A percentile compares a stretch with the other conserved stretches of the same genome.
Evolutionary conservation across 2,113 vertebrate genomes (phyloP).

Genomic region (Neodon shergylaensis): DNA sequence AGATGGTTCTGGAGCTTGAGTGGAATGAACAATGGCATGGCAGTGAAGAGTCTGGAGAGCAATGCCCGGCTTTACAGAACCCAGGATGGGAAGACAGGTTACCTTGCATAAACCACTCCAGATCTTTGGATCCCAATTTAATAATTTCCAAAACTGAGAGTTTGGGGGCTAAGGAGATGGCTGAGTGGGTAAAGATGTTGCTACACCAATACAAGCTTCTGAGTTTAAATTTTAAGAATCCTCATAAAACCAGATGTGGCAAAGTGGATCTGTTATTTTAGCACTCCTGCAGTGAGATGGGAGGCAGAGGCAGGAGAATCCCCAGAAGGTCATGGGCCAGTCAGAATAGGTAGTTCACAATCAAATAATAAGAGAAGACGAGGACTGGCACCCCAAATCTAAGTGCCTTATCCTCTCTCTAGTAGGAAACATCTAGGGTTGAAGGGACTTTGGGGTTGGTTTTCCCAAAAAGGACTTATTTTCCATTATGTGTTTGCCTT

Average conservation of each 20-base stretch:
- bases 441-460: neutral
- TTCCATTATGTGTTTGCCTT: neutral
- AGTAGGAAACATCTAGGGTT: neutral
- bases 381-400: neutral
- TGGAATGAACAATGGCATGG: neutral
- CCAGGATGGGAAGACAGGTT: neutral
- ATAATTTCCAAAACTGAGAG: constrained; percentile 10
- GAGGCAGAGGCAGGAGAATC: neutral
- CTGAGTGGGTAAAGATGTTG: neutral
- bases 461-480: neutral
- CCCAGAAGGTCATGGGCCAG: neutral
- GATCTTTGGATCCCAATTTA: neutral
- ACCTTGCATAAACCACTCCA: neutral
- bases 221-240: neutral
- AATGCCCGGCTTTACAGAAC: neutral
- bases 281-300: neutral
- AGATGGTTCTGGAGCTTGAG: neutral
- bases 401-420: neutral
- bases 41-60: neutral
- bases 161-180: neutral
- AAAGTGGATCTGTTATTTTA: neutral
- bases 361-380: neutral
- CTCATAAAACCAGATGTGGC: too few relatives aligned
- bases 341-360: neutral
- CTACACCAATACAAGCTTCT: neutral